These are phyloP conservation scores for Botrylloides violaceus DNA, from an alignment of 23 tunicate species.

Conservation along the genomic window DNA sequence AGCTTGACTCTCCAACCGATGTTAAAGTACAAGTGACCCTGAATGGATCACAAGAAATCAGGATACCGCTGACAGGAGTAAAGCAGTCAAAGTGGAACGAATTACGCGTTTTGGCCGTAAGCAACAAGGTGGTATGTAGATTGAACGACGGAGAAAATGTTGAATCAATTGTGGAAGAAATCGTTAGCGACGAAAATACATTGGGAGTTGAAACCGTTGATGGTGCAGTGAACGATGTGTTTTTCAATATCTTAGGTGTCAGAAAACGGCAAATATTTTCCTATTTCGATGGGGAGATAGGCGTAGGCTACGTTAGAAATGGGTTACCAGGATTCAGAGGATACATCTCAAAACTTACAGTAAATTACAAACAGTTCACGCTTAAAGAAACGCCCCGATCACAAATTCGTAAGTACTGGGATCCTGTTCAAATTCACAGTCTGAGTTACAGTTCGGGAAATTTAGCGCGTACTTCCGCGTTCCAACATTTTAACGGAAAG, in stretches of 20 bases:
- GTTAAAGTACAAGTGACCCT: constrained; percentile 1
- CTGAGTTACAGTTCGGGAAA: not conserved
- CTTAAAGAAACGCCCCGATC: not conserved
- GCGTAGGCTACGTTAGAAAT: constrained; percentile 4
- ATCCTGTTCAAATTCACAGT: not conserved
- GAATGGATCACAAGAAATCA: constrained; percentile 6
- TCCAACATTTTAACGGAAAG: constrained; percentile 6
- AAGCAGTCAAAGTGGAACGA: constrained; percentile 5
- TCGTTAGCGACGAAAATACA: not conserved
- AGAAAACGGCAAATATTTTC: constrained; percentile 1
- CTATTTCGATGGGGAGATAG: constrained; percentile 5
- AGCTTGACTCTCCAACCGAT: not conserved
- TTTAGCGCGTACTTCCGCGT: not conserved
- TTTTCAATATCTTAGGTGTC: not conserved
- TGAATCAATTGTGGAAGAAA: constrained; percentile 2
- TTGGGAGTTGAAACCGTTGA: not conserved
- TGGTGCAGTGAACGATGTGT: not conserved
- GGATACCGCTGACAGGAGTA: not conserved
- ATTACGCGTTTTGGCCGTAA: not conserved
- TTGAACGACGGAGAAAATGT: constrained; percentile 19
- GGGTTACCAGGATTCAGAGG: constrained; percentile 7
- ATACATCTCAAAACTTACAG: not conserved
- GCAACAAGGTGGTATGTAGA: not conserved
- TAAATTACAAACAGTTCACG: not conserved
- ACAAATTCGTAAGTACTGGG: constrained; percentile 5